phyloP scores from a whole-genome alignment of 2,113 vertebrate species.

The Paratilapia polleni region DNA sequence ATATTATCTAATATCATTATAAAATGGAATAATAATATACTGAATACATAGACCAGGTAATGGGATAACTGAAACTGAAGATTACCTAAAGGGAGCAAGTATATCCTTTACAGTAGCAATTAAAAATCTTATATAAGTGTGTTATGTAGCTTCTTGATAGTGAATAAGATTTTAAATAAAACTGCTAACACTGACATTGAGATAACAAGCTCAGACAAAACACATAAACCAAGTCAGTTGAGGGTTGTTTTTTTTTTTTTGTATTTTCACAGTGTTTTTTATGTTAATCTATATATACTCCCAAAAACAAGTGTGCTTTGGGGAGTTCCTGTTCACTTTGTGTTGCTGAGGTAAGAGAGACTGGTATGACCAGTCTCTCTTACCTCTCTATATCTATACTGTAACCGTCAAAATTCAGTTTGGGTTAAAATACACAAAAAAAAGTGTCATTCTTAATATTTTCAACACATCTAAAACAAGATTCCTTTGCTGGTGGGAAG shows the following conservation, averaged over 20 bases:
- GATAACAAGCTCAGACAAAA: neutral
- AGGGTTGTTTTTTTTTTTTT: neutral
- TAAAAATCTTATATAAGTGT: neutral
- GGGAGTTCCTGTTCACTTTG: neutral
- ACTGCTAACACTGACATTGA: neutral
- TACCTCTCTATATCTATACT: neutral
- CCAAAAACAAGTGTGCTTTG: neutral
- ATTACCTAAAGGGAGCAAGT: too few relatives aligned
- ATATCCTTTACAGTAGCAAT: neutral
- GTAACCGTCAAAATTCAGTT: neutral
- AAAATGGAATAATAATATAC: neutral
- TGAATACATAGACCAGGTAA: neutral
- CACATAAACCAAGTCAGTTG: neutral
- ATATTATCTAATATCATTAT: neutral
- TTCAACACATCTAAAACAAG: neutral
- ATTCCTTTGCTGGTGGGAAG: neutral
- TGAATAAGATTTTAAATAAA: neutral
- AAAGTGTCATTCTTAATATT: neutral
- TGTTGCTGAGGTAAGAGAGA: too few relatives aligned
- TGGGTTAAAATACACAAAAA: neutral
- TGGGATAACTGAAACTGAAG: neutral
- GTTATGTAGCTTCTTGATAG: too few relatives aligned
- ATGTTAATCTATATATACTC: neutral
- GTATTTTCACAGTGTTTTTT: neutral
- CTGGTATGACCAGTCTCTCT: neutral